Evolutionary conservation across 2,888 invertebrate species (phyloP), one percentile per base, ranked within the genome.

Genomic region (Drosophila demipolita): DNA sequence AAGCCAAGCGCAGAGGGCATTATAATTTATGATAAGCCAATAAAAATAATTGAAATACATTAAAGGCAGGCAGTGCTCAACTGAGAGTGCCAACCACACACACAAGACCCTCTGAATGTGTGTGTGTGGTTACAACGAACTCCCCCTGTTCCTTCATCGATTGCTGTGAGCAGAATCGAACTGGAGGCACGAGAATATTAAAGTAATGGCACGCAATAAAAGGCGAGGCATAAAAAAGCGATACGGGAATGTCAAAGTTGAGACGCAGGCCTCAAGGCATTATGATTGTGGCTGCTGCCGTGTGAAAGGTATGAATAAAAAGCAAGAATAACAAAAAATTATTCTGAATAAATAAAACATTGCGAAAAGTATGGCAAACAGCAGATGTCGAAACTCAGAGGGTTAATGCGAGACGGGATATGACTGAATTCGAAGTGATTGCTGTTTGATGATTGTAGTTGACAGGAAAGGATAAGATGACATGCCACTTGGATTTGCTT

Each of bases 1-100:
- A 64, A 62, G 45, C 63, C 87, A 83, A 77, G 73, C 77, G 67
- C 76, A 83, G 73, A 59, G 70, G 76, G 70, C 73, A 80, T 80
- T 77, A 80, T 83, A 80, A 82, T 82, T 87, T 82, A 87, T 88
- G 80, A 73, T 76, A 74, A 87, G 71, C 83, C 87, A 83, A 83
- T 83, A 83, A 81, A 83, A 87, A 84, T 87, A 87, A 83, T 87
- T 87, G 87, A 87, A 84, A 83, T 82, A 78, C 75, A 84, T 83
- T 83, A 78, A 81, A 66, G 69, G 65, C 78, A 81, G 68, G 57
- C 74, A 73, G 32, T 26, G 66, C 36, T 66, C 45, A 58, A 61
- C 53, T 57, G 71, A 63, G 52, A 80, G 60, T 64, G 67, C 59
- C 75, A 65, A 55, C 45, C 68, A 65, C 64, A 80, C 53, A 72